Conservation (phyloP, 2,888 invertebrate species). For the Amiota communis region DNA sequence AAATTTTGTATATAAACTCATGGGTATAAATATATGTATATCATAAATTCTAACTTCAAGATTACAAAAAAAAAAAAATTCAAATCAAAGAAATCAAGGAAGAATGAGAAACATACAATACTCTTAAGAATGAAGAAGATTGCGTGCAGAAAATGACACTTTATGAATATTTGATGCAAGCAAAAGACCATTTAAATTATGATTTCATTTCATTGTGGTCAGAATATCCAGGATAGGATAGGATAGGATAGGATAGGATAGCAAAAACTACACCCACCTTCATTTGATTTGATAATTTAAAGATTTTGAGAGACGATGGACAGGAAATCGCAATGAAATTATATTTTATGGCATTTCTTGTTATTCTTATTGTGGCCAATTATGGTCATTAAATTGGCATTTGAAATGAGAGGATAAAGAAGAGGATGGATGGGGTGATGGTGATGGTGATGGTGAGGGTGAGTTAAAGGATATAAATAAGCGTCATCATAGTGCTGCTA, state of each 20-base stretch:
- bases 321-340: slow-evolving; percentile 16
- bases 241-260: neutral
- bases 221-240: slow-evolving; percentile 16
- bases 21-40: no score
- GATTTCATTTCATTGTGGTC: slow-evolving; percentile 51
- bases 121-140: slow-evolving; percentile 23
- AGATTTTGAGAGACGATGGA: neutral
- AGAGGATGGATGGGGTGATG: slow-evolving; percentile 12
- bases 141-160: slow-evolving; percentile 64
- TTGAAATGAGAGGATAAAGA: slow-evolving; percentile 46
- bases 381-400: slow-evolving; percentile 64
- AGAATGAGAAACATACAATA: no score
- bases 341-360: slow-evolving; percentile 48
- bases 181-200: slow-evolving; percentile 53
- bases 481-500: no score
- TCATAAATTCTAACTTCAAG: no score
- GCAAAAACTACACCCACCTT: slow-evolving; percentile 45
- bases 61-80: no score
- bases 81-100: no score
- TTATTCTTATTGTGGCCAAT: slow-evolving; percentile 47
- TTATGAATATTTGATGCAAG: slow-evolving; percentile 52
- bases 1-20: no score
- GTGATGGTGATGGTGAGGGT: no score
- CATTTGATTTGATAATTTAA: neutral
- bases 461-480: no score